phyloP scores from a whole-genome alignment of 2,888 invertebrate species.

The Eulithis testata region DNA sequence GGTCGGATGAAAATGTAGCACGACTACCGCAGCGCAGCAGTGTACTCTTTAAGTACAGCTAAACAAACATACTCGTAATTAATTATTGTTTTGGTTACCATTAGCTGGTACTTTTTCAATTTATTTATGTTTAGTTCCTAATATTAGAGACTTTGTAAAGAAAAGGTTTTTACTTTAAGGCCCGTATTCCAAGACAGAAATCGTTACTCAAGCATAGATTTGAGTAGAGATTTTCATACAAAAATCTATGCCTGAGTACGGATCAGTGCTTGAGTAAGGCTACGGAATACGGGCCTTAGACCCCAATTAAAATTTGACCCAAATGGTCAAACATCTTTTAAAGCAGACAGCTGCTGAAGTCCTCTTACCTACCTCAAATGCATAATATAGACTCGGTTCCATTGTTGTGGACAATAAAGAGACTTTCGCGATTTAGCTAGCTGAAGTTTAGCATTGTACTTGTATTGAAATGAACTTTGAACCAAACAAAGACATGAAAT shows the following conservation, averaged over 20 bases:
- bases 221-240: no score
- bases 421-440: neutral
- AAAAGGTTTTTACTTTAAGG: no score
- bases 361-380: neutral
- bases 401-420: neutral
- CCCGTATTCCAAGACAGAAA: no score
- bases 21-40: slow-evolving; percentile 1
- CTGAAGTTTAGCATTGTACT: neutral
- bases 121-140: neutral
- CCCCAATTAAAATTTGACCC: no score
- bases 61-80: no score
- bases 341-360: no score
- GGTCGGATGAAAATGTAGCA: slow-evolving; percentile 22
- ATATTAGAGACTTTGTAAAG: no score
- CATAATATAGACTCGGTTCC: neutral
- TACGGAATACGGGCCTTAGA: no score
- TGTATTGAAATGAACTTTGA: slow-evolving; percentile 6
- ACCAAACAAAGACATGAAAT: slow-evolving; percentile 16
- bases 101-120: neutral
- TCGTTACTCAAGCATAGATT: no score
- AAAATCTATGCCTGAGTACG: no score
- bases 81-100: neutral
- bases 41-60: neutral
- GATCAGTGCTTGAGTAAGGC: no score
- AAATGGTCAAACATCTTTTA: no score